These are phyloP conservation scores for Margarornis squamiger DNA, from an alignment of 2,797 vertebrate species.

Conservation along the genomic window DNA sequence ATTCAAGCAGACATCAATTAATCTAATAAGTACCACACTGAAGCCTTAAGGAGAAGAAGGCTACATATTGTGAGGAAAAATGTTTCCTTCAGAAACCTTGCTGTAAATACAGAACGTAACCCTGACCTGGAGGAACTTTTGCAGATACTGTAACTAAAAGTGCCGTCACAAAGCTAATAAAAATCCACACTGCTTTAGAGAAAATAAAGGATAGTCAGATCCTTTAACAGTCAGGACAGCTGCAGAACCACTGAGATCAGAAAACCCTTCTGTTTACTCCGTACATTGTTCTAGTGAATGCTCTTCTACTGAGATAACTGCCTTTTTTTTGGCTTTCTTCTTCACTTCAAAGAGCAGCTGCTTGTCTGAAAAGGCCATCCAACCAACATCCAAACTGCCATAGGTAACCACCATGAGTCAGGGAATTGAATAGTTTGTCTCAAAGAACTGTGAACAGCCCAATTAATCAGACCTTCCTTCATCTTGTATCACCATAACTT, in stretches of 20 bases:
- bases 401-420: neutral
- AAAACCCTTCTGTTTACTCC: neutral
- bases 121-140: neutral
- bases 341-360: constrained; percentile 4
- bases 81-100: neutral
- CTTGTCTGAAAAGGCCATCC: neutral
- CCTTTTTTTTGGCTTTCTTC: neutral
- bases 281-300: neutral
- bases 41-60: neutral
- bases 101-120: neutral
- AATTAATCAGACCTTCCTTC: neutral
- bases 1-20: neutral
- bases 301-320: neutral
- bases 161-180: neutral
- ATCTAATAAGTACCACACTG: neutral
- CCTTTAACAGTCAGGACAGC: neutral
- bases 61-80: neutral
- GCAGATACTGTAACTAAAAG: neutral
- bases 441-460: neutral
- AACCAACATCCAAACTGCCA: neutral
- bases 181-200: neutral
- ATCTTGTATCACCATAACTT: neutral
- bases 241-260: neutral
- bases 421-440: neutral
- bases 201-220: neutral